phyloP scores from a whole-genome alignment of 2,888 invertebrate genomes.

The Chaetoderma sp. region DNA sequence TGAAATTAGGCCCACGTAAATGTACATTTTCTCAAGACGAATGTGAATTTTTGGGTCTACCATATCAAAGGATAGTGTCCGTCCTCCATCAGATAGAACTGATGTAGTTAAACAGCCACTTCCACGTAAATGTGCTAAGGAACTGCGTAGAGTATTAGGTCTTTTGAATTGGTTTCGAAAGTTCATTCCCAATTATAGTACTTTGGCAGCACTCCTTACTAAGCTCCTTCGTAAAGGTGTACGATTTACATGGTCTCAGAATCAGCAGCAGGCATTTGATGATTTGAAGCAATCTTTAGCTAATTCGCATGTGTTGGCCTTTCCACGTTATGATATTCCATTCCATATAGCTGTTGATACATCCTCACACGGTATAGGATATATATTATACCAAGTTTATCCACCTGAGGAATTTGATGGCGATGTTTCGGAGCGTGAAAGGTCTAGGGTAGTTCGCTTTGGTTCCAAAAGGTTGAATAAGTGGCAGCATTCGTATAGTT shows the following conservation, averaged over 20 bases:
- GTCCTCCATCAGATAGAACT: background rate
- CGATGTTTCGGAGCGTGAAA: too few relatives aligned
- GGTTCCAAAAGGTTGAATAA: background rate
- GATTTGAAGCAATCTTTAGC: background rate
- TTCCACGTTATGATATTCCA: conserved; percentile 13
- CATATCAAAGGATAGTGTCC: conserved; percentile 4
- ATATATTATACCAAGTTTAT: background rate
- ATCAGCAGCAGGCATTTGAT: conserved; percentile 5
- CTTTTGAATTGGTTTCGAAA: conserved; percentile 19
- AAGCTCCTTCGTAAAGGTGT: background rate
- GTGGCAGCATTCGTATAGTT: conserved; percentile 1
- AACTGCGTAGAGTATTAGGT: conserved; percentile 5
- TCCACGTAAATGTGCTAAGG: background rate
- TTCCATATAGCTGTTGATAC: conserved; percentile 14
- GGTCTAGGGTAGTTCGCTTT: conserved; percentile 1
- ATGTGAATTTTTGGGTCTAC: background rate
- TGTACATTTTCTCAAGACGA: conserved; percentile 3
- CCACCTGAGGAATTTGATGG: too few relatives aligned
- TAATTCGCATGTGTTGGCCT: conserved; percentile 14
- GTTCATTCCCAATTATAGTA: conserved; percentile 12
- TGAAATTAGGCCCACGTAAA: conserved; percentile 3
- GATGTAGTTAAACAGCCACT: conserved; percentile 9
- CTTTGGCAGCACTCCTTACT: background rate
- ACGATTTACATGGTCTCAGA: conserved; percentile 5
- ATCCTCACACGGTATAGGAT: conserved; percentile 11